Evolutionary conservation across 2,888 invertebrate species (phyloP).

Genomic region (Aleiodes leptofemur): DNA sequence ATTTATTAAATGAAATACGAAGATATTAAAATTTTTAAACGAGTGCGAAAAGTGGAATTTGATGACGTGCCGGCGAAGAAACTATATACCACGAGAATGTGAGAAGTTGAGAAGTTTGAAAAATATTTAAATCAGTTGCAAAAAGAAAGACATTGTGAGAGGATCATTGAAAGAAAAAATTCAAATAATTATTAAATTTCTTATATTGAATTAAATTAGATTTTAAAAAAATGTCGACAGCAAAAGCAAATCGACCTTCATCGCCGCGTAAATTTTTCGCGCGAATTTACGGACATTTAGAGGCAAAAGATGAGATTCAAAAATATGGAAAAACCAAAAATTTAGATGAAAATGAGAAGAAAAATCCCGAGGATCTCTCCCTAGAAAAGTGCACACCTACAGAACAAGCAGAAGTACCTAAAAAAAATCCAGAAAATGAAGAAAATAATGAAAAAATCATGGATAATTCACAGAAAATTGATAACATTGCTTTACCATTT

Average conservation of each 20-base stretch:
- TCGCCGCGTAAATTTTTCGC: constrained; percentile 89
- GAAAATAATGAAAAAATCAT: constrained; percentile 52
- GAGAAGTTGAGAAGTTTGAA: constrained; percentile 35
- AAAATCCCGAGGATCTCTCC: constrained; percentile 38
- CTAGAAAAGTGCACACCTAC: neutral
- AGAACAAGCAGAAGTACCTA: neutral
- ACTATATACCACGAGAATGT: constrained; percentile 45
- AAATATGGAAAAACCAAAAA: constrained; percentile 56
- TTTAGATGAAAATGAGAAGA: constrained; percentile 42
- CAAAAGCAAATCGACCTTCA: constrained; percentile 78
- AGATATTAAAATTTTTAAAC: constrained; percentile 30
- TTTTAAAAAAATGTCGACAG: constrained; percentile 60
- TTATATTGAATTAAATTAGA: neutral
- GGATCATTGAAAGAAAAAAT: neutral
- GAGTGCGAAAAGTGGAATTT: constrained; percentile 49
- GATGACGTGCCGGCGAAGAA: constrained; percentile 44
- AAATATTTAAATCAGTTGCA: constrained; percentile 42
- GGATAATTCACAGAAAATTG: neutral
- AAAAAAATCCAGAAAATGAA: neutral
- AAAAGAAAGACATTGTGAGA: constrained; percentile 35
- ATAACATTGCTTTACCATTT: constrained; percentile 60
- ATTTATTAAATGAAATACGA: neutral
- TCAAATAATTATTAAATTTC: neutral
- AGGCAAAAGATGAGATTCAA: constrained; percentile 67
- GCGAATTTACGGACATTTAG: constrained; percentile 87